Evolutionary conservation across 2,113 vertebrate species (phyloP).

Genomic region (Paracanthobrama guichenoti): DNA sequence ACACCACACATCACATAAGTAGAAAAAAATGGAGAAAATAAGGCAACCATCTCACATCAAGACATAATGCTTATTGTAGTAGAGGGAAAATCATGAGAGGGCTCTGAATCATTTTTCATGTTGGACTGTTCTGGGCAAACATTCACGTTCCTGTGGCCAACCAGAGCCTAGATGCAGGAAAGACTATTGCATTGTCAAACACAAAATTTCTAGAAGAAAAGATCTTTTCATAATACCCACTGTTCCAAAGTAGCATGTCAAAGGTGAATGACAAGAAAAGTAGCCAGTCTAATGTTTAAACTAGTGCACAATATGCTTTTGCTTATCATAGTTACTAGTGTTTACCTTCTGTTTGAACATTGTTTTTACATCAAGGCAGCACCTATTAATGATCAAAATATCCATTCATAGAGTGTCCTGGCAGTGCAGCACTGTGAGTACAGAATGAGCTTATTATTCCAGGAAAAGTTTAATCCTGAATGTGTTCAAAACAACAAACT

Average conservation of each 20-base stretch:
- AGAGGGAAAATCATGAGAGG: neutral
- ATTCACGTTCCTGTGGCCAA: slow-evolving; percentile 5
- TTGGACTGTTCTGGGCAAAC: slow-evolving; percentile 4
- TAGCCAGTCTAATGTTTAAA: neutral
- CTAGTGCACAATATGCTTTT: neutral
- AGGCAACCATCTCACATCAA: neutral
- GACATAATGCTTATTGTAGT: neutral
- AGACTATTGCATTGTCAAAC: neutral
- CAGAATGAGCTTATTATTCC: slow-evolving; percentile 18
- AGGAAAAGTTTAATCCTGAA: neutral
- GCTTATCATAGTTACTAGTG: neutral
- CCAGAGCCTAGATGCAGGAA: neutral
- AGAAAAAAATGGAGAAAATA: slow-evolving; percentile 3
- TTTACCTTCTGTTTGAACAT: neutral
- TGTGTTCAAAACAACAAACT: slow-evolving; percentile 38
- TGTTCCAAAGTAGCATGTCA: neutral
- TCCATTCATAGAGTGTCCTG: neutral
- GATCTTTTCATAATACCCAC: neutral
- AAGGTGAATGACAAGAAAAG: neutral
- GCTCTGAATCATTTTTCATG: slow-evolving; percentile 12
- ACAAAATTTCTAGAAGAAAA: neutral
- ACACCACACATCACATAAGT: neutral
- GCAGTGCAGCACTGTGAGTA: neutral
- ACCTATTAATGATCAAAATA: neutral
- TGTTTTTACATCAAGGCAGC: neutral